Percentiles rank a stretch among this genome's conserved stretches.
These are phyloP conservation scores for Cremastinae sp. DNA, from an alignment of 2,888 invertebrate species.

Conservation along the genomic window DNA sequence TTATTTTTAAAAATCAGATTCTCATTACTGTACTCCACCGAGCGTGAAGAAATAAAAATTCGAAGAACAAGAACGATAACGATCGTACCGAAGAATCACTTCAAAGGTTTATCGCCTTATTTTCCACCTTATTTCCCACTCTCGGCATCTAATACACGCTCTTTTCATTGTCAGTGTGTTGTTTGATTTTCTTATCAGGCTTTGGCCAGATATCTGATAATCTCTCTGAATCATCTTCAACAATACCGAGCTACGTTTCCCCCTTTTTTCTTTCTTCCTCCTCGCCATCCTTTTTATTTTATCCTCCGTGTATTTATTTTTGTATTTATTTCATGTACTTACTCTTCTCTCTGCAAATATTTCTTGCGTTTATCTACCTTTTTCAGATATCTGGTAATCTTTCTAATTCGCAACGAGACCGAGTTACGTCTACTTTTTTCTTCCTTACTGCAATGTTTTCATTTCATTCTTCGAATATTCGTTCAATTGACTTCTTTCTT, in stretches of 20 bases:
- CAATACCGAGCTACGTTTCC: constrained; percentile 8
- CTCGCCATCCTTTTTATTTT: background rate
- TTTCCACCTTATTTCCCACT: background rate
- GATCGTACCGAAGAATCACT: background rate
- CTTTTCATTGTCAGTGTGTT: constrained; percentile 12
- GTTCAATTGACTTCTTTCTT: no score
- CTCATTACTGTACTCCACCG: constrained; percentile 22
- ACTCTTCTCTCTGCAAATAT: no score
- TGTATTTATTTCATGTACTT: no score
- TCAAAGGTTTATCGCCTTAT: background rate
- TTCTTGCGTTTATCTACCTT: no score
- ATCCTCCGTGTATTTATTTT: background rate
- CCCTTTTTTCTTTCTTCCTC: background rate
- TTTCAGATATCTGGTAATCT: no score
- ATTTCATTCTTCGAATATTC: no score
- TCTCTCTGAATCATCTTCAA: constrained; percentile 34
- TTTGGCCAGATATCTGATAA: constrained; percentile 36
- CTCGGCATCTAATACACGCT: constrained; percentile 12
- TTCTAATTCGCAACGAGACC: no score
- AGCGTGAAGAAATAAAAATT: constrained; percentile 41
- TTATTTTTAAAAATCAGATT: constrained; percentile 4
- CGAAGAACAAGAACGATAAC: constrained; percentile 1
- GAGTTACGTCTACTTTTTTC: no score
- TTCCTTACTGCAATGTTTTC: no score
- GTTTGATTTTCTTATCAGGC: constrained; percentile 50